Conservation (phyloP, 1,140 invertebrate genomes). For the Cotesia typhae region DNA sequence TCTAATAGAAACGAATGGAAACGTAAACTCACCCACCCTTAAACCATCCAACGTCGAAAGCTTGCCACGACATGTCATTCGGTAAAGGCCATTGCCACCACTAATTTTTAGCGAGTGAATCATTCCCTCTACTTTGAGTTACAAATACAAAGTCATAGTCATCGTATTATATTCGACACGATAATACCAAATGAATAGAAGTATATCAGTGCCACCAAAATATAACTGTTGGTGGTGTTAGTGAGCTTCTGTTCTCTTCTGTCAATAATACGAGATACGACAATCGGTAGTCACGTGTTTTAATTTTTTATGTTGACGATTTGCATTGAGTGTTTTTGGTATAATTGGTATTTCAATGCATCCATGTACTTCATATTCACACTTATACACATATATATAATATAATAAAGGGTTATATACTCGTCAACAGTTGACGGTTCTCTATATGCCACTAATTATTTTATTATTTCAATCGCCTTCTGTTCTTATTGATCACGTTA, state of each 20-base stretch:
- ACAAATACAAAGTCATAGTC: neutral
- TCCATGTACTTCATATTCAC: neutral
- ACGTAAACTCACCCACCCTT: neutral
- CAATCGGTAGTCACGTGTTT: slow-evolving; percentile 25
- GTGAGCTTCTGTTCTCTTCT: neutral
- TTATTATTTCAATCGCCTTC: no score
- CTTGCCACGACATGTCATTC: slow-evolving; percentile 4
- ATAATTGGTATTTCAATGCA: slow-evolving; percentile 21
- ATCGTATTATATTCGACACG: neutral
- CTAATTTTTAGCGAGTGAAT: neutral
- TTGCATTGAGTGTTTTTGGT: neutral
- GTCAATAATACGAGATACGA: neutral
- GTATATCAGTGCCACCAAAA: neutral
- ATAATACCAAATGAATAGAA: neutral
- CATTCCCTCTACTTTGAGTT: neutral
- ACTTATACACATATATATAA: no score
- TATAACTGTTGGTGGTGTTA: neutral
- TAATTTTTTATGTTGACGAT: slow-evolving; percentile 6
- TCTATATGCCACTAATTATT: no score
- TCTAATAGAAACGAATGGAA: neutral
- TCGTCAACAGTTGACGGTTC: no score
- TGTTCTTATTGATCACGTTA: no score
- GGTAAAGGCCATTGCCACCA: neutral
- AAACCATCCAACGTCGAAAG: neutral
- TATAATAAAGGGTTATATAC: no score